Percentiles rank a stretch among this genome's conserved stretches.
Evolutionary conservation across 2,888 invertebrate species (phyloP).

Genomic region (Oeneis ivallda): DNA sequence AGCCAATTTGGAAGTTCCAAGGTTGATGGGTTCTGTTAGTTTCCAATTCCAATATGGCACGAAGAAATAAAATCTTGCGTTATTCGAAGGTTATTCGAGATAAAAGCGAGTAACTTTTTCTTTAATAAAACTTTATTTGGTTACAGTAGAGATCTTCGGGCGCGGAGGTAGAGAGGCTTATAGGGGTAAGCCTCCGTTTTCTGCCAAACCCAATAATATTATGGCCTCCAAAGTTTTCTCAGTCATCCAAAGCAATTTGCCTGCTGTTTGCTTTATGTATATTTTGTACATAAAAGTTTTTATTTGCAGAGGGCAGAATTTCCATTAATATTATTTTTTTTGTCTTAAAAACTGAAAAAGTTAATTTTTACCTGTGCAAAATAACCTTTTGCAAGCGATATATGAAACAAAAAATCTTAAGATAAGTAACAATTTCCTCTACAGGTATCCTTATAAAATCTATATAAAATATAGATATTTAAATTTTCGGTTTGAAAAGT

Average conservation of each 20-base stretch:
- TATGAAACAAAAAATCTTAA: no score
- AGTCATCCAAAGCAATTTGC: slow-evolving; percentile 41
- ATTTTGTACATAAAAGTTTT: neutral
- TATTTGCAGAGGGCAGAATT: neutral
- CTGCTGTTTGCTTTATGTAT: slow-evolving; percentile 19
- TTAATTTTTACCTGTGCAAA: neutral
- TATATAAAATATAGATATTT: neutral
- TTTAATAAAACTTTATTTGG: slow-evolving; percentile 67
- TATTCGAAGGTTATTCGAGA: slow-evolving; percentile 53
- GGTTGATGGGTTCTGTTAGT: slow-evolving; percentile 34
- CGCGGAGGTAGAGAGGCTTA: slow-evolving; percentile 54
- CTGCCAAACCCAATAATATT: slow-evolving; percentile 50
- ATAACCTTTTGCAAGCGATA: neutral
- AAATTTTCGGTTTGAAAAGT: no score
- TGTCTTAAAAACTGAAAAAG: neutral
- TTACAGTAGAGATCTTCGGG: slow-evolving; percentile 48
- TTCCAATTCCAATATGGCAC: slow-evolving; percentile 39
- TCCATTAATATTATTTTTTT: neutral
- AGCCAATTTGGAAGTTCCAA: slow-evolving; percentile 34
- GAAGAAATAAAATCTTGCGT: slow-evolving; percentile 60
- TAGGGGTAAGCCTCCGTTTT: slow-evolving; percentile 51
- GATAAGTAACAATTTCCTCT: no score
- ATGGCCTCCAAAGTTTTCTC: slow-evolving; percentile 42
- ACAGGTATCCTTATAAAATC: no score
- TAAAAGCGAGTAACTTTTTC: slow-evolving; percentile 55